phyloP scores from a whole-genome alignment of 2,113 vertebrate species.

The Thryonomys swinderianus region DNA sequence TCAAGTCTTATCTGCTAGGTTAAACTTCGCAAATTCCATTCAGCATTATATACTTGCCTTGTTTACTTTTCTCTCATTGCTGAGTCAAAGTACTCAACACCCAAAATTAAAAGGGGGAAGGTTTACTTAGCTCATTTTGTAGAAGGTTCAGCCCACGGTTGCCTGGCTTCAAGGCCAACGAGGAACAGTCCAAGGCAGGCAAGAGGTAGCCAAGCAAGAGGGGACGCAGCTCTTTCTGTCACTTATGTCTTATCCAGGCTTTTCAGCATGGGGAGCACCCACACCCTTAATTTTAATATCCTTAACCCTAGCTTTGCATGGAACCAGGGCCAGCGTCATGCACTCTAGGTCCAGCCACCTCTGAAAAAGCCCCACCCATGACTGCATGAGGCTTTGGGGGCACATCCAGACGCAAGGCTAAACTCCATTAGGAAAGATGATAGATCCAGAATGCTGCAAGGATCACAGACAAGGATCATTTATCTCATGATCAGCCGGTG shows the following conservation, averaged over 20 bases:
- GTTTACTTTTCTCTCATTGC: background rate
- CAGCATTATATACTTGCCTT: background rate
- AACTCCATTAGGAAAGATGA: background rate
- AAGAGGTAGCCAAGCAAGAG: background rate
- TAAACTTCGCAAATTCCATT: background rate
- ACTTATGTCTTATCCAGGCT: background rate
- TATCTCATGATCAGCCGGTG: background rate
- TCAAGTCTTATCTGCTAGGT: background rate
- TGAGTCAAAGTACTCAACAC: background rate
- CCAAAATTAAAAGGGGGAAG: background rate
- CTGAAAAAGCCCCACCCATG: background rate
- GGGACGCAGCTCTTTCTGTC: background rate
- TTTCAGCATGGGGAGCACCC: background rate
- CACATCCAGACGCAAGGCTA: background rate
- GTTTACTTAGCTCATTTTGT: background rate
- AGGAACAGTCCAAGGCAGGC: background rate
- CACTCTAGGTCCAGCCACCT: background rate
- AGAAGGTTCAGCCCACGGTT: background rate
- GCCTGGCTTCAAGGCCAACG: background rate
- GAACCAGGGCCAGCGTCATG: background rate
- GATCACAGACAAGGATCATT: background rate
- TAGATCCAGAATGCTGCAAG: background rate
- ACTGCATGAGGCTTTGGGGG: background rate
- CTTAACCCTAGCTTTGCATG: background rate
- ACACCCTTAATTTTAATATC: background rate